Evolutionary conservation across 2,888 invertebrate species (phyloP).

Genomic region (Callosobruchus maculatus): DNA sequence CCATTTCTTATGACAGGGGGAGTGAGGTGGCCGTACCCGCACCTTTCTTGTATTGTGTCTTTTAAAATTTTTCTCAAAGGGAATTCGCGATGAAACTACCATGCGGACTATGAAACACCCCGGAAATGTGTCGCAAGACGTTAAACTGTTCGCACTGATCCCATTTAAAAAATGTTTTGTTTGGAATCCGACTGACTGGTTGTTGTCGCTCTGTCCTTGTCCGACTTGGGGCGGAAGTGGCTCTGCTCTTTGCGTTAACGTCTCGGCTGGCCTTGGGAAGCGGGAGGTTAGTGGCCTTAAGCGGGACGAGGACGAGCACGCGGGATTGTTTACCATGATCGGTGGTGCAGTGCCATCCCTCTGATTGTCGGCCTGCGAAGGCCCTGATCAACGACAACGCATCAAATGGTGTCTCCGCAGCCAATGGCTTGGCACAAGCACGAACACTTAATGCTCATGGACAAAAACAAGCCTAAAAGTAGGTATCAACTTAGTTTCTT

Average conservation of each 20-base stretch:
- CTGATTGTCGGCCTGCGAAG: background rate
- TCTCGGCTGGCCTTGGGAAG: slow-evolving; percentile 46
- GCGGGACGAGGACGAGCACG: slow-evolving; percentile 31
- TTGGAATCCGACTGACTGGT: slow-evolving; percentile 31
- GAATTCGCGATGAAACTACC: slow-evolving; percentile 18
- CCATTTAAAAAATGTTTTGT: slow-evolving; percentile 24
- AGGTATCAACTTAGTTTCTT: slow-evolving; percentile 42
- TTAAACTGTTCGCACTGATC: slow-evolving; percentile 10
- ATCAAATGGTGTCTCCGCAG: slow-evolving; percentile 45
- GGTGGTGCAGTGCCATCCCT: slow-evolving; percentile 21
- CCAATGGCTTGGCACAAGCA: slow-evolving; percentile 74
- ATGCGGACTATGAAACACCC: slow-evolving; percentile 18
- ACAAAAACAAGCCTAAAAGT: slow-evolving; percentile 69
- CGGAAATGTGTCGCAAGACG: slow-evolving; percentile 11
- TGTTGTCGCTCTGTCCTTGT: slow-evolving; percentile 44
- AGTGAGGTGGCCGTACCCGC: slow-evolving; percentile 23
- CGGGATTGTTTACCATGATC: slow-evolving; percentile 51
- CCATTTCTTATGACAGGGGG: slow-evolving; percentile 49
- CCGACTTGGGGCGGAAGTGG: slow-evolving; percentile 42
- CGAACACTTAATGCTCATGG: slow-evolving; percentile 71
- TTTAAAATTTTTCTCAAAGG: slow-evolving; percentile 7
- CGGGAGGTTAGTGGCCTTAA: slow-evolving; percentile 48
- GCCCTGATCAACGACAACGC: slow-evolving; percentile 16
- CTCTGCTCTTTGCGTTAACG: slow-evolving; percentile 42
- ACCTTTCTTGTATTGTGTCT: slow-evolving; percentile 16